Evolutionary conservation across 2,113 vertebrate species (phyloP).

Genomic region (Rousettus leschenaultii): DNA sequence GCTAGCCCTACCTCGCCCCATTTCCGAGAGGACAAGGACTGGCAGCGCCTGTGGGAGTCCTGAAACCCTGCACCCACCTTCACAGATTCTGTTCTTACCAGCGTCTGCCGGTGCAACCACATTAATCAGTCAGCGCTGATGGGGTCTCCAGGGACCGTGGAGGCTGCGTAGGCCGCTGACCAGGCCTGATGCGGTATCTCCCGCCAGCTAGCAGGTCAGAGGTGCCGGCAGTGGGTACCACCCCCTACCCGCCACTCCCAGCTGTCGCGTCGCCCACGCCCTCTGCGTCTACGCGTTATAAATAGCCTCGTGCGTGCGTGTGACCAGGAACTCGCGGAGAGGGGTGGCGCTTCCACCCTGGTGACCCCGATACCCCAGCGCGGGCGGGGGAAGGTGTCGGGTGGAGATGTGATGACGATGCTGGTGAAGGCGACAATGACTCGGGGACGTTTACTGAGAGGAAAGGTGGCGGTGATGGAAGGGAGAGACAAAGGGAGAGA

Average conservation of each 20-base stretch:
- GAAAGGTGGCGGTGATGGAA: too few species aligned
- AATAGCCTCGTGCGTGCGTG: constrained; percentile 8
- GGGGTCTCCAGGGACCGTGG: not conserved
- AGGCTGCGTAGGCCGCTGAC: not conserved
- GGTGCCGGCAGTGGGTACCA: not conserved
- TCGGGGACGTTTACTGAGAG: not conserved
- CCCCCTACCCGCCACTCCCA: not conserved
- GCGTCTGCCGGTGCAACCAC: not conserved
- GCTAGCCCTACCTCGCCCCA: not conserved
- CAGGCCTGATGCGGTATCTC: not conserved
- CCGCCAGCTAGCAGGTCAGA: not conserved
- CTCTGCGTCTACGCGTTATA: not conserved
- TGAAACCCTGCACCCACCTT: not conserved
- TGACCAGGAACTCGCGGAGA: not conserved
- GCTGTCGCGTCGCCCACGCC: not conserved
- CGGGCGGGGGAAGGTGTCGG: not conserved
- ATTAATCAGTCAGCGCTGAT: not conserved
- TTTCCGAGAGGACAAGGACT: not conserved
- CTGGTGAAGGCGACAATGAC: not conserved
- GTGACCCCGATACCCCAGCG: not conserved
- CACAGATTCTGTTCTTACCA: not conserved
- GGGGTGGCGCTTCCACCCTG: not conserved
- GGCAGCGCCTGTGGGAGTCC: not conserved
- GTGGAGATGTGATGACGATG: not conserved
- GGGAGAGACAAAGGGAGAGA: not conserved